phyloP scores from a whole-genome alignment of 2,888 invertebrate species.

The Tridacna gigas region DNA sequence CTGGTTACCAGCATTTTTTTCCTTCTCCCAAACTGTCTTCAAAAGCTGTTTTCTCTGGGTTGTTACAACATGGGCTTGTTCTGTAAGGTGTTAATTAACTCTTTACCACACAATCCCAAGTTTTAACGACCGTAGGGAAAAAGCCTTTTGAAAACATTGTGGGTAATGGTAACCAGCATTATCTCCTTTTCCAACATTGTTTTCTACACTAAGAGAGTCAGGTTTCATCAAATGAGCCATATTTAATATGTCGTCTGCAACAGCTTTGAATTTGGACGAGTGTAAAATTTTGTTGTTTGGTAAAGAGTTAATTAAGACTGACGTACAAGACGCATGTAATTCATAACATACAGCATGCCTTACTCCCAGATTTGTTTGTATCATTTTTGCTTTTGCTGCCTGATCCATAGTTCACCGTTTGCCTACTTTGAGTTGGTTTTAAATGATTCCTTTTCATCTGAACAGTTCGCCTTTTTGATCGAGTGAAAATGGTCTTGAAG shows the following conservation, averaged over 20 bases:
- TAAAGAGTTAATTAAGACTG: background rate
- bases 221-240: background rate
- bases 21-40: background rate
- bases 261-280: no score
- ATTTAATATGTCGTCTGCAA: no score
- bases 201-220: background rate
- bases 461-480: slow-evolving; percentile 37
- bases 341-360: slow-evolving; percentile 16
- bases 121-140: no score
- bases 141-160: no score
- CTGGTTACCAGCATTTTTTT: background rate
- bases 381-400: background rate
- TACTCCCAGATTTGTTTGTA: background rate
- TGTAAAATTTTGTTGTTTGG: no score
- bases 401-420: background rate
- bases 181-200: background rate
- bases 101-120: no score
- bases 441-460: slow-evolving; percentile 34
- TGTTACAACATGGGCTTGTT: no score
- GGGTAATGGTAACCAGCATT: background rate
- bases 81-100: no score
- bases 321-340: background rate
- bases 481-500: slow-evolving; percentile 41
- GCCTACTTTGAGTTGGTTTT: slow-evolving; percentile 19
- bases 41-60: background rate